Evolutionary conservation across 92 coral and sea anemone species (phyloP).

Genomic region (Blastomussa wellsi): DNA sequence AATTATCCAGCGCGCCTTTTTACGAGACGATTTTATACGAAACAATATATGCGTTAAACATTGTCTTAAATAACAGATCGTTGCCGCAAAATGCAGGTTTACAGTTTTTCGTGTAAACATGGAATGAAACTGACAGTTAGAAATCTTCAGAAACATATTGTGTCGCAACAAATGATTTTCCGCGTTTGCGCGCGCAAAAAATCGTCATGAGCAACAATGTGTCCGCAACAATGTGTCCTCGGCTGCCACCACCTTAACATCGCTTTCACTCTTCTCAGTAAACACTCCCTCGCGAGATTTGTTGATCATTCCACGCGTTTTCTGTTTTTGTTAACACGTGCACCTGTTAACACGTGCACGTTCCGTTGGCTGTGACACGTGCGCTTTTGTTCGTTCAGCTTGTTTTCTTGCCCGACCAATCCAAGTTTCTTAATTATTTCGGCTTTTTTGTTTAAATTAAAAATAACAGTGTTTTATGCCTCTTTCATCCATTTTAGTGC

Average conservation of each 20-base stretch:
- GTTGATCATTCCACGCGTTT: conserved; percentile 2
- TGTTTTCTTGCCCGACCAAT: background rate
- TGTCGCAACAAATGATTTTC: no score
- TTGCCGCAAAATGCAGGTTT: background rate
- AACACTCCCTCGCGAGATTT: background rate
- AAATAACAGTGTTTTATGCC: background rate
- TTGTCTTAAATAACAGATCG: background rate
- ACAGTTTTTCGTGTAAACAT: background rate
- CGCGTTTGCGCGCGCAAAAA: no score
- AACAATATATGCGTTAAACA: background rate
- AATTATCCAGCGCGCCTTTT: background rate
- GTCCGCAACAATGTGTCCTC: no score
- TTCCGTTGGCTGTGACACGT: background rate
- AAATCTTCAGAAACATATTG: background rate
- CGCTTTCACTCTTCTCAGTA: no score
- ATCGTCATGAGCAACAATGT: no score
- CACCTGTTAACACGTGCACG: background rate
- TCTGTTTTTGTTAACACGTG: background rate
- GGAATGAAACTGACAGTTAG: background rate
- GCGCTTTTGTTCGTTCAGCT: background rate
- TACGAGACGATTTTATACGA: background rate
- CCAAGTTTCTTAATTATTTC: background rate
- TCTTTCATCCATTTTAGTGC: background rate
- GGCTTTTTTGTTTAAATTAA: no score
- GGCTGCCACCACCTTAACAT: no score